Evolutionary conservation across 2,888 invertebrate genomes (phyloP).

Genomic region (Scaptodrosophila latifasciaeformis): DNA sequence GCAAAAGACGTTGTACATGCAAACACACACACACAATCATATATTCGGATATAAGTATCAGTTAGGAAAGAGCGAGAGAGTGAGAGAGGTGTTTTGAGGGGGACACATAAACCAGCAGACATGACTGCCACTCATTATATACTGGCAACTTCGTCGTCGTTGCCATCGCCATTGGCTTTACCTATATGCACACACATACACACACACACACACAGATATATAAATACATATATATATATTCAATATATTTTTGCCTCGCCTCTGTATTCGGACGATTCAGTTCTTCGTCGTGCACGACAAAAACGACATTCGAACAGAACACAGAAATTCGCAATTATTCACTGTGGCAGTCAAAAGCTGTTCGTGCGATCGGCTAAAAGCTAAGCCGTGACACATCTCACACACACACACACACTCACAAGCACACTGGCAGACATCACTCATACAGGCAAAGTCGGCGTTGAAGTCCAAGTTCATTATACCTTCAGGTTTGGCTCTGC

Average conservation of each 20-base stretch:
- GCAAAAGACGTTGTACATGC: constrained; percentile 2
- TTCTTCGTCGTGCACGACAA: constrained; percentile 31
- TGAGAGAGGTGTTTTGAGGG: too few species aligned
- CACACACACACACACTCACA: constrained; percentile 7
- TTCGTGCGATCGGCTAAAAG: constrained; percentile 52
- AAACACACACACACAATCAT: constrained; percentile 14
- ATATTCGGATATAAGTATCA: constrained; percentile 10
- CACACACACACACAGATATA: constrained; percentile 10
- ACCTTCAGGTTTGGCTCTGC: constrained; percentile 35
- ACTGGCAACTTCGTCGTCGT: constrained; percentile 27
- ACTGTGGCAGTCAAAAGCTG: constrained; percentile 57
- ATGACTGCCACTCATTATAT: constrained; percentile 49
- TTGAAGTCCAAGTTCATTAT: constrained; percentile 53
- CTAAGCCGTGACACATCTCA: constrained; percentile 46
- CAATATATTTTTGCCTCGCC: constrained; percentile 13
- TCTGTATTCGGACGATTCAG: neutral
- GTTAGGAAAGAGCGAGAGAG: too few species aligned
- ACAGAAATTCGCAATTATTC: constrained; percentile 66
- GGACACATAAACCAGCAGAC: constrained; percentile 43
- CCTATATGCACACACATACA: constrained; percentile 22
- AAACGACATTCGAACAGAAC: constrained; percentile 53
- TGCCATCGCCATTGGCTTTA: constrained; percentile 27
- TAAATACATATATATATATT: constrained; percentile 25
- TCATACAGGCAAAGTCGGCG: constrained; percentile 20
- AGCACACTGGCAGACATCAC: neutral